Base-by-base conservation (phyloP, 2,888 invertebrate genomes). In the Patella pellucida region DNA sequence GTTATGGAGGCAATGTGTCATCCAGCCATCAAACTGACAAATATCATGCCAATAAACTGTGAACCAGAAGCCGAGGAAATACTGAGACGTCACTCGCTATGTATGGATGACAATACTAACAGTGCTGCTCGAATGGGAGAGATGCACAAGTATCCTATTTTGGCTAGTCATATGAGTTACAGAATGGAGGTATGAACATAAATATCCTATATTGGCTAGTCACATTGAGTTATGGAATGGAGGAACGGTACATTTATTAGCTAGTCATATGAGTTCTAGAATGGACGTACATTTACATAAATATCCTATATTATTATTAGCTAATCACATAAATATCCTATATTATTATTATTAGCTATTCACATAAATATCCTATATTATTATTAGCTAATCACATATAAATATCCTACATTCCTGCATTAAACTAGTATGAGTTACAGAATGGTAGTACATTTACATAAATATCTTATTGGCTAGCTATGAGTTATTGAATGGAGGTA, bases 1-100 rank as follows among this genome's bases (percentile, higher is more conserved):
- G 95, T 96, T 3, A 93, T 97, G 79, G 95, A 96, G 68, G 95
- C 97, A 0, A 92, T 98, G 80, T 96, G 96, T 87, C 94, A 94
- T 69, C 95, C 95, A 0, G 93, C 94, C 2, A 94, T 95, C 23
- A 93, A 95, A 78, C 91, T 96, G 52, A 93, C 95, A 52, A 94
- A 94, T 76, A 95, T 95, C 50, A 94, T 95, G 91, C 95, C 95
- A 11, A 93, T 95, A 76, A 91, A 95, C 80, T 74, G 94, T 85
- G 91, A 91, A 74, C 86, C 88, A 1, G 90, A 90, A 76, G 87
- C 89, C 4, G 90, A 90, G 79, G 88, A 86, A 71, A 84, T 88
- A 52, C 82, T 89, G n/a, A 79, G 88, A 5, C 79, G 85, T 69
- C 88, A 88, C 80, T 87, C 87, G 3, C 82, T 85, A 50, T 84